Evolutionary conservation across 2,113 vertebrate species (phyloP), one percentile per base, ranked within the genome.

Genomic region (Oreotrochilus melanogaster): DNA sequence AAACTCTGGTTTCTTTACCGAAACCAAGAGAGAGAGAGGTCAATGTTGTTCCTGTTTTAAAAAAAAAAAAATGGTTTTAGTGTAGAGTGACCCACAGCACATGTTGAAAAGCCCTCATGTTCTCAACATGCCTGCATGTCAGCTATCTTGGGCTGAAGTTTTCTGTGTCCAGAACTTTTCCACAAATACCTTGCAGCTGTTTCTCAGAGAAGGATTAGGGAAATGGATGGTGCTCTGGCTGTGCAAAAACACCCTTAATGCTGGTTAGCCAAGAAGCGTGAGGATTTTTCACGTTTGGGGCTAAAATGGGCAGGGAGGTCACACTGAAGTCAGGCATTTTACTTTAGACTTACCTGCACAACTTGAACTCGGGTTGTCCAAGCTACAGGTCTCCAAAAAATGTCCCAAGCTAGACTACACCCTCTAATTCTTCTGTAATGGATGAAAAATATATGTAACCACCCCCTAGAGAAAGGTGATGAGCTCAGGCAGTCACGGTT

Each of bases 381-480:
- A 87, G 25, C 47, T 62, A 5, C 18, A 25, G 14, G 4, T 73
- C 30, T 88, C 54, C 64, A 54, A n/a, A 75, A 75, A 88, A 28
- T 10, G 16, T 42, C 60, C 7, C 27, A 4, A 30, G 61, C 9
- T 31, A 74, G 37, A 70, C n/a, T 54, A 30, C 78, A 67, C 16
- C 35, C 24, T 72, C 10, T 53, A 25, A 27, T 35, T 72, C 45
- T 22, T 62, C 45, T 86, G 45, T 61, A 35, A 27, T 11, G 33
- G 45, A 47, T 62, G n/a, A 82, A 45, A 61, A 69, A 13, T 1
- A 0, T 7, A 15, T 15, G 35, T 18, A 69, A 0, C 51, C 27
- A 31, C 21, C 0, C 0, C 21, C 25, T 3, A 7, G n/a, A 84
- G 54, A 14, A 18, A 28, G 60, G 54, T 71, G 89, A 86, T 0